Evolutionary conservation across 2,888 invertebrate genomes (phyloP).

Genomic region (Sarcophaga caerulescens): DNA sequence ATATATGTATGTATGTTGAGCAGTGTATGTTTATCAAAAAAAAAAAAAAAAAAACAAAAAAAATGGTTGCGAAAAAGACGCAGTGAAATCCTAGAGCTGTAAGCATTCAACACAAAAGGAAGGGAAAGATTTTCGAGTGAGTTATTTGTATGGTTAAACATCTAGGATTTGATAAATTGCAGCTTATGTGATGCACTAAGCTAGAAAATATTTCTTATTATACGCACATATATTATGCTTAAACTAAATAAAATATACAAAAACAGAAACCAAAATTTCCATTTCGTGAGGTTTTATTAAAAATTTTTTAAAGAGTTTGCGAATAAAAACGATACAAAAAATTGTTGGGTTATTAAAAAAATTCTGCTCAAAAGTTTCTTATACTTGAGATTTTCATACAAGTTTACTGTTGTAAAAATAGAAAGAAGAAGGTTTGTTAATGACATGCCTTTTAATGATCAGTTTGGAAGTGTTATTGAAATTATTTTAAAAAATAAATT

Average conservation of each 20-base stretch:
- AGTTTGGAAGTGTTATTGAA: too few relatives aligned
- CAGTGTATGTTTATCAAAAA: too few relatives aligned
- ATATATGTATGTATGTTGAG: neutral
- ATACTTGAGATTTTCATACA: too few relatives aligned
- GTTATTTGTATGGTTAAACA: conserved; percentile 46
- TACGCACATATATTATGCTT: neutral
- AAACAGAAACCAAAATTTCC: neutral
- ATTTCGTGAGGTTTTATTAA: conserved; percentile 2
- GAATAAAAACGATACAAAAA: neutral
- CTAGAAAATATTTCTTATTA: conserved; percentile 11
- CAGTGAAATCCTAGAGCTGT: neutral
- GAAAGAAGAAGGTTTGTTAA: too few relatives aligned
- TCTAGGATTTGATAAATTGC: conserved; percentile 55
- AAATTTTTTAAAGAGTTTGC: neutral
- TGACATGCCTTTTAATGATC: too few relatives aligned
- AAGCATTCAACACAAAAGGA: neutral
- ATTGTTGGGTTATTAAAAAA: too few relatives aligned
- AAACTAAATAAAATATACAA: neutral
- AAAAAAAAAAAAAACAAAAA: too few relatives aligned
- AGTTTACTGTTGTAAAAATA: too few relatives aligned
- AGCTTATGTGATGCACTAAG: conserved; percentile 44
- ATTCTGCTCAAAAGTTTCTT: too few relatives aligned
- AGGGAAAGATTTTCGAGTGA: conserved; percentile 43
- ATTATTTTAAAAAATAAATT: too few relatives aligned
- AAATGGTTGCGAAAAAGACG: neutral